These are phyloP conservation scores for Chorisops tibialis DNA, from an alignment of 2,888 invertebrate genomes.

Conservation along the genomic window DNA sequence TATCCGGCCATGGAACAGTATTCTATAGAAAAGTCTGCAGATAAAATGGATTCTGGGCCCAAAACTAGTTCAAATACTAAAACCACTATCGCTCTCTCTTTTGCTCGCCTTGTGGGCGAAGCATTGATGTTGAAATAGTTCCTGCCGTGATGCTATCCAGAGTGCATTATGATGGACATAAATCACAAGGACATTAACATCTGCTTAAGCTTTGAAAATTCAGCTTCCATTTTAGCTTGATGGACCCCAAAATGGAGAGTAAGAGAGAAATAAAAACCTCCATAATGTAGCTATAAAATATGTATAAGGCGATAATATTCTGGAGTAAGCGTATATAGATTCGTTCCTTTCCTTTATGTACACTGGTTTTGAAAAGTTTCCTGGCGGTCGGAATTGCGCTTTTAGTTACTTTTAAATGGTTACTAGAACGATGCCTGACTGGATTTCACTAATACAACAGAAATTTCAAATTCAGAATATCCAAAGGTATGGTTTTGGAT, in stretches of 20 bases:
- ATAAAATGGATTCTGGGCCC: conserved; percentile 11
- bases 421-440: too few relatives aligned
- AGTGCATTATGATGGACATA: conserved; percentile 36
- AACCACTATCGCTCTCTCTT: neutral
- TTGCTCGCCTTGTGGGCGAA: neutral
- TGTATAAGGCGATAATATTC: too few relatives aligned
- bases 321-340: too few relatives aligned
- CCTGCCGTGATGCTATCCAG: conserved; percentile 11
- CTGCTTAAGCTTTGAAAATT: conserved; percentile 44
- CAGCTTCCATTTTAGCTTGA: conserved; percentile 21
- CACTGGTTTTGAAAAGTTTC: too few relatives aligned
- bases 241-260: neutral
- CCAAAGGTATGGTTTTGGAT: too few relatives aligned
- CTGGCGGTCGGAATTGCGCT: too few relatives aligned
- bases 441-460: too few relatives aligned
- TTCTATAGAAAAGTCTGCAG: neutral
- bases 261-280: too few relatives aligned
- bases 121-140: conserved; percentile 1
- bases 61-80: conserved; percentile 18
- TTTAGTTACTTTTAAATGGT: too few relatives aligned
- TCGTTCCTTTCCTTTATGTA: too few relatives aligned
- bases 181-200: conserved; percentile 48
- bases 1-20: neutral
- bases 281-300: too few relatives aligned
- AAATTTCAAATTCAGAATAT: too few relatives aligned